Base-by-base conservation (phyloP, 2,797 vertebrate genomes). In the Mionectes olivaceus region DNA sequence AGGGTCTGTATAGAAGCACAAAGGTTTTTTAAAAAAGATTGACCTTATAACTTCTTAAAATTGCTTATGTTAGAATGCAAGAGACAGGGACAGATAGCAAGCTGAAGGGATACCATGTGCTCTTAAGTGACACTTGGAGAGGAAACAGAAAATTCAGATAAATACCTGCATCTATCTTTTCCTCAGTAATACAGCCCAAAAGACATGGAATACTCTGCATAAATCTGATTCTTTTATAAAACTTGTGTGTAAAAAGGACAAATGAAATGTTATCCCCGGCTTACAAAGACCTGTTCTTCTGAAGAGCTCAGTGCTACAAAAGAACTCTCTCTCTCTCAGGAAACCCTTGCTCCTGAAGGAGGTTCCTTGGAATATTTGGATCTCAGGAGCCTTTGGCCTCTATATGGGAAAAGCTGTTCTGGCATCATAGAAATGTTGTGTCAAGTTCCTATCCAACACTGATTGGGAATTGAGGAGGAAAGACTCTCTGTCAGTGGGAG, bases 391-490 rank as follows among this genome's bases (percentile, higher is more conserved):
- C 25, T 57, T 9, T 32, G 60, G 46, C n/a, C 33, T 79, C 44
- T 64, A 28, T 41, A 49, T 18, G 27, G 35, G 39, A 81, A 57
- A 78, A 81, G 10, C 19, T 81, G 32, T n/a, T 68, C 16, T 43
- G 73, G 8, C 43, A 27, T 78, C 25, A 19, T 37, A 32, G 43
- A 85, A 64, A 25, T 63, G 74, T 88, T 83, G 43, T 82, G 61
- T 87, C 9, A 35, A 56, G 52, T 91, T 94, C 68, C 44, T 89
- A 67, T 80, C 41, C 64, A 59, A 33, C 32, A 33, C 4, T 92
- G 27, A 21, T 88, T 95, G 44, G 47, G 44, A 95, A 77, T 55
- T 39, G 24, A 93, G 37, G 81, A 75, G 46, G 73, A 86, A 93
- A 89, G 19, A 44, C n/a, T 63, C 23, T 79, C 69, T 63, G 25